These are phyloP conservation scores for Macrochelys suwanniensis DNA, from an alignment of 2,797 vertebrate species.

Conservation along the genomic window DNA sequence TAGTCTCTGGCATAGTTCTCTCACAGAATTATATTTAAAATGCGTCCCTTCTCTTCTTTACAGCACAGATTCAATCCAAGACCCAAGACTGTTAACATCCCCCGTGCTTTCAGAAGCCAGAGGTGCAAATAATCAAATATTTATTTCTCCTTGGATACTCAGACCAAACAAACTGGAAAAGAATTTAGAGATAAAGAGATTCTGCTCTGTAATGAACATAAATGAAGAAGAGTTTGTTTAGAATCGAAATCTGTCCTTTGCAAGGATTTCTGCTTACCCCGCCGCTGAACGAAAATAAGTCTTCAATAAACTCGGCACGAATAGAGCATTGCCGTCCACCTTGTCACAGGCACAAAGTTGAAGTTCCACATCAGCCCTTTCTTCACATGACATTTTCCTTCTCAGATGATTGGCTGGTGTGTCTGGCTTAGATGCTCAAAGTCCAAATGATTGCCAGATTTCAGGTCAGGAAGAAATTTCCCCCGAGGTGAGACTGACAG, in stretches of 20 bases:
- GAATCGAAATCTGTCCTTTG: fast-evolving
- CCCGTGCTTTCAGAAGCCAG: not conserved
- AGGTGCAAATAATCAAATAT: not conserved
- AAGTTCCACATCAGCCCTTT: not conserved
- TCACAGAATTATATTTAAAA: not conserved
- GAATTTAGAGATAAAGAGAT: not conserved
- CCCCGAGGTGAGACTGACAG: too few relatives aligned
- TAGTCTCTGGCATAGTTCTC: not conserved
- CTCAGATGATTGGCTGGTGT: too few relatives aligned
- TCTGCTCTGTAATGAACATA: not conserved
- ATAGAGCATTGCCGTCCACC: too few relatives aligned
- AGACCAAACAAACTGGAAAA: not conserved
- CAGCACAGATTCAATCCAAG: not conserved
- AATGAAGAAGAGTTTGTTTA: not conserved
- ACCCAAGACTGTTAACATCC: not conserved
- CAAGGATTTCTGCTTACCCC: not conserved
- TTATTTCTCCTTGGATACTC: not conserved
- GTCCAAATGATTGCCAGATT: too few relatives aligned
- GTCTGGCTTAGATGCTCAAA: too few relatives aligned
- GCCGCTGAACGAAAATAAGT: not conserved
- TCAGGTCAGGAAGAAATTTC: too few relatives aligned
- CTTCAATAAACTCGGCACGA: not conserved
- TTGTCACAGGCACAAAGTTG: not conserved
- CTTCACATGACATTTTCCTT: too few relatives aligned
- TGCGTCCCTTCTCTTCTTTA: not conserved